Percentiles rank a stretch among this genome's conserved stretches.
Evolutionary conservation across 2,797 vertebrate genomes (phyloP).

Genomic region (Gymnocypris eckloni): DNA sequence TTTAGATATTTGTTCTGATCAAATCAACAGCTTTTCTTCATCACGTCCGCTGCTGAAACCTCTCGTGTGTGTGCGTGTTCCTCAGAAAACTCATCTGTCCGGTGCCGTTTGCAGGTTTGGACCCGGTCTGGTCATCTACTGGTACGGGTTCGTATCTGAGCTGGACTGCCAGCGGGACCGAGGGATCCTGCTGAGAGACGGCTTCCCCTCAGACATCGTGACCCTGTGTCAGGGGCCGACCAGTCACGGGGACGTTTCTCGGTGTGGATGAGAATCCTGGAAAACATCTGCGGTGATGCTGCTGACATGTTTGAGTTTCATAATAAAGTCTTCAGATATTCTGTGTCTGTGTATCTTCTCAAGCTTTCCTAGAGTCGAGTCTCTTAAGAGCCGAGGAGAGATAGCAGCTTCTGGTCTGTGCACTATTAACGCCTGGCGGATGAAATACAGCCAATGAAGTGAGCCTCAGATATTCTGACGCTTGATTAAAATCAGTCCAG

Average conservation of each 20-base stretch:
- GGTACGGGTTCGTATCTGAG: slow-evolving; percentile 96
- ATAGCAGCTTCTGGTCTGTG: slow-evolving; percentile 43
- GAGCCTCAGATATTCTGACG: not conserved
- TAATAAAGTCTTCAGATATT: not conserved
- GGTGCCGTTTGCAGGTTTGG: slow-evolving; percentile 85
- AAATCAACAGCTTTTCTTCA: not conserved
- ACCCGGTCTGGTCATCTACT: slow-evolving; percentile 97
- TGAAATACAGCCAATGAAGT: not conserved
- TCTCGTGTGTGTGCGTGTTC: not conserved
- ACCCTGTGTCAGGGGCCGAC: slow-evolving; percentile 79
- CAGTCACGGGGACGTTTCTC: slow-evolving; percentile 48
- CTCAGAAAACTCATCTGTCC: not conserved
- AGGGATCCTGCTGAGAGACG: slow-evolving; percentile 94
- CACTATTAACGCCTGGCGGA: not conserved
- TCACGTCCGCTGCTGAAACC: not conserved
- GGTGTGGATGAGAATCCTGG: slow-evolving; percentile 78
- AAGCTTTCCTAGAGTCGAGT: slow-evolving; percentile 20
- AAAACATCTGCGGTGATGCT: slow-evolving; percentile 82
- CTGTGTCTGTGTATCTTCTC: not conserved
- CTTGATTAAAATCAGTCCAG: not conserved
- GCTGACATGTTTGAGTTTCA: not conserved
- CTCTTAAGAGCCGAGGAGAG: slow-evolving; percentile 39
- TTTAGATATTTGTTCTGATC: too few species aligned
- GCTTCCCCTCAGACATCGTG: slow-evolving; percentile 92
- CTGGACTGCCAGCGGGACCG: slow-evolving; percentile 94